These are phyloP conservation scores for Neodiprion virginianus DNA, from an alignment of 1,140 invertebrate genomes.

Conservation along the genomic window DNA sequence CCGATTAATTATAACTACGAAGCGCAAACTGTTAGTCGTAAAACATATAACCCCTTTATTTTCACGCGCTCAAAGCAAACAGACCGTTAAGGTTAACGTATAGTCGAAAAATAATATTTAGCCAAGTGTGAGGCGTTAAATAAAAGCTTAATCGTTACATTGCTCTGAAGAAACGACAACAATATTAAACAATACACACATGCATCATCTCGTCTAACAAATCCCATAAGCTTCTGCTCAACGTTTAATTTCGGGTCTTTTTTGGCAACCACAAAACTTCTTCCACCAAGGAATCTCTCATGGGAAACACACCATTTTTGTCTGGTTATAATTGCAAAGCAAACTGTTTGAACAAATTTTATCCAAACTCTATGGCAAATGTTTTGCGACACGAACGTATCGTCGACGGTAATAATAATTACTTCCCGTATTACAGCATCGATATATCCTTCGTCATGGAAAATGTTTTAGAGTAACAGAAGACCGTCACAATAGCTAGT, in stretches of 20 bases:
- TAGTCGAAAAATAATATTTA: constrained; percentile 10
- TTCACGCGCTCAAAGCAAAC: constrained; percentile 9
- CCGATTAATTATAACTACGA: background rate
- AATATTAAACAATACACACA: background rate
- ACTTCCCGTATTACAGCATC: no score
- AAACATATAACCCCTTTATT: constrained; percentile 14
- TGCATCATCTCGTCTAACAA: background rate
- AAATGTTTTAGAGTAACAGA: no score
- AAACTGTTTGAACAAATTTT: no score
- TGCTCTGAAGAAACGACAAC: background rate
- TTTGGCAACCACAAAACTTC: background rate
- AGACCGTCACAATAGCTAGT: no score
- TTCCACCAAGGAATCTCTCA: background rate
- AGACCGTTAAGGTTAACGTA: background rate
- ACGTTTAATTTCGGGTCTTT: no score
- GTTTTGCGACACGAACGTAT: no score
- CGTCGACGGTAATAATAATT: no score
- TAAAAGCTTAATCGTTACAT: background rate
- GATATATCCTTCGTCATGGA: no score
- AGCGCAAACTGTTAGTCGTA: background rate
- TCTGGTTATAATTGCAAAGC: no score
- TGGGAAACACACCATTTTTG: background rate
- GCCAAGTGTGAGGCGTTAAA: constrained; percentile 11
- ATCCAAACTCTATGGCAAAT: no score
- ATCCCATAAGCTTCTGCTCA: background rate